phyloP scores from a whole-genome alignment of 2,113 vertebrate species.

The Polyodon spathula region DNA sequence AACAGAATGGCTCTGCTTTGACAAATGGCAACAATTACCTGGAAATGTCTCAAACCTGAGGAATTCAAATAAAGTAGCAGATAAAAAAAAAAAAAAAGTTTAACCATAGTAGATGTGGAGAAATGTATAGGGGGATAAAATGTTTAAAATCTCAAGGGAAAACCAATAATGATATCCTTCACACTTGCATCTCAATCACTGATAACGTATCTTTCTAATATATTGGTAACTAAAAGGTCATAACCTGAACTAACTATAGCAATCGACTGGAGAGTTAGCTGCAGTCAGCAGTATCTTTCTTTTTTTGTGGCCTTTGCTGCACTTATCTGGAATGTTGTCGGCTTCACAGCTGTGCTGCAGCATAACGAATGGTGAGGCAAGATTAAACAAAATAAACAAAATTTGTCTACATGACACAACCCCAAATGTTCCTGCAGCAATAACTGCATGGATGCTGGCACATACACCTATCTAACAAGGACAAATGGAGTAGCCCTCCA shows the following conservation, averaged over 20 bases:
- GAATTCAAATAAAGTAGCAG: too few species aligned
- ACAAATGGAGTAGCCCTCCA: conserved; percentile 5
- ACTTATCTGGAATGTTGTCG: conserved; percentile 3
- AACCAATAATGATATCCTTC: too few species aligned
- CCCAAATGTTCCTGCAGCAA: conserved; percentile 16
- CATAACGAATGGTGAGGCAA: conserved; percentile 14
- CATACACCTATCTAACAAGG: conserved; percentile 7
- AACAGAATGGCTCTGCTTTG: too few species aligned
- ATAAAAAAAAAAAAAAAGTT: too few species aligned
- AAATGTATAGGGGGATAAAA: too few species aligned
- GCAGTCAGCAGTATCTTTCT: neutral
- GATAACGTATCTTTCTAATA: neutral
- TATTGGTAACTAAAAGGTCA: neutral
- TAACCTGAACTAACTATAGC: neutral
- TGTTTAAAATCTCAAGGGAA: too few species aligned
- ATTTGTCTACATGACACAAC: conserved; percentile 17
- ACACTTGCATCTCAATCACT: too few species aligned
- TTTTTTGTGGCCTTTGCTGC: conserved; percentile 2
- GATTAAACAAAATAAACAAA: conserved; percentile 17
- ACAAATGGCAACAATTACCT: too few species aligned
- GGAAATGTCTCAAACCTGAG: too few species aligned
- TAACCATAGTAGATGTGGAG: too few species aligned
- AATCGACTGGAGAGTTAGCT: conserved; percentile 5
- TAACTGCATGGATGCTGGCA: conserved; percentile 7
- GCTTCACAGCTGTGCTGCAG: neutral